Evolutionary conservation across 2,113 vertebrate species (phyloP).

Genomic region (Neopipo cinnamomea): DNA sequence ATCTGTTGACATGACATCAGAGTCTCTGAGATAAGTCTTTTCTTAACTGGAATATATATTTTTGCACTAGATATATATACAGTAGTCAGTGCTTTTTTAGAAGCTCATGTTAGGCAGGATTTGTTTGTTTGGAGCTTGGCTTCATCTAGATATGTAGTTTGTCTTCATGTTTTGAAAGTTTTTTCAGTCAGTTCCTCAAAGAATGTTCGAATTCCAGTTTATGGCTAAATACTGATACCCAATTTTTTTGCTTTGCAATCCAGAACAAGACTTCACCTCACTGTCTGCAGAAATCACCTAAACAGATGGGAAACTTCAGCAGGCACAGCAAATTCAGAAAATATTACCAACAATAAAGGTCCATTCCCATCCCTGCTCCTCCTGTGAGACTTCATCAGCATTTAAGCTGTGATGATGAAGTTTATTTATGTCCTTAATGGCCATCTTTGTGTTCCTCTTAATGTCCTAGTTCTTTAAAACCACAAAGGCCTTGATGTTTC

Average conservation of each 20-base stretch:
- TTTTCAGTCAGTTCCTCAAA: neutral
- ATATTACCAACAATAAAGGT: neutral
- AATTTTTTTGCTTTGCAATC: neutral
- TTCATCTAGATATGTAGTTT: neutral
- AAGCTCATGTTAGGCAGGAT: neutral
- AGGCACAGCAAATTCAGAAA: neutral
- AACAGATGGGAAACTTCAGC: neutral
- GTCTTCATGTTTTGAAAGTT: neutral
- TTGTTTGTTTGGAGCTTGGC: neutral
- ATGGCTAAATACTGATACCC: neutral
- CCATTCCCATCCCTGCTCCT: neutral
- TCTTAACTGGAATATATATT: neutral
- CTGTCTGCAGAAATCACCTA: neutral
- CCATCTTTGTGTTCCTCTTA: neutral
- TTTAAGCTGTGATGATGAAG: neutral
- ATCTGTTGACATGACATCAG: neutral
- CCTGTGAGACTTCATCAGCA: neutral
- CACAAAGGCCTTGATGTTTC: neutral
- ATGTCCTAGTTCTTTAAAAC: neutral
- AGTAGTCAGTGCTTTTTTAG: neutral
- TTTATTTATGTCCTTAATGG: neutral
- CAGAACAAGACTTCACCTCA: neutral
- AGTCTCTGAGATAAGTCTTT: neutral
- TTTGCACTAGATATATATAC: neutral
- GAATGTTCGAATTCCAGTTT: neutral